Percentiles rank a stretch among this genome's conserved stretches.
Conservation (phyloP, 2,797 vertebrate species). For the Labroides dimidiatus region DNA sequence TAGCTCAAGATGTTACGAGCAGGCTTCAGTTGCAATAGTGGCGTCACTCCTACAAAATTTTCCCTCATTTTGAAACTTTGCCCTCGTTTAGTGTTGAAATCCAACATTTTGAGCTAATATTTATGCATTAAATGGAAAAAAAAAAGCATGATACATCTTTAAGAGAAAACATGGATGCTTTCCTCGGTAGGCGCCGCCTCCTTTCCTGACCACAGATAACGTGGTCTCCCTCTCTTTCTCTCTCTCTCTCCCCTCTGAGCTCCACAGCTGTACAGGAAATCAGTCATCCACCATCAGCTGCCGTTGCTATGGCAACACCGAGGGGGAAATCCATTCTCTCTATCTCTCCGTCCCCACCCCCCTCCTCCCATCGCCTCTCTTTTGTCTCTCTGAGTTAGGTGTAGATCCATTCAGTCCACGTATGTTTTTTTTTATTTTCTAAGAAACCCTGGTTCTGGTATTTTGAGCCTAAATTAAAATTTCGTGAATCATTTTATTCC, state of each 20-base stretch:
- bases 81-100: no score
- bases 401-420: conserved; percentile 20
- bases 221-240: background rate
- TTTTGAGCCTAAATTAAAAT: no score
- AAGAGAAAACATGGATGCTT: conserved; percentile 55
- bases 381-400: conserved; percentile 60
- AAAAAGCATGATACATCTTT: background rate
- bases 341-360: conserved; percentile 26
- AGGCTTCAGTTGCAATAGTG: no score
- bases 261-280: conserved; percentile 85
- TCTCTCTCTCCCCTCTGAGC: conserved; percentile 45
- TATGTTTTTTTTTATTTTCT: background rate
- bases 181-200: conserved; percentile 53
- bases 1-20: no score
- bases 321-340: conserved; percentile 78
- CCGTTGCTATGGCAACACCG: conserved; percentile 84
- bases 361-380: conserved; percentile 24
- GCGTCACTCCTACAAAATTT: no score
- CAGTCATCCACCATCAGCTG: conserved; percentile 80
- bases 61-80: no score
- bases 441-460: no score
- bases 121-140: no score
- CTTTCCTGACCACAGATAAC: conserved; percentile 51
- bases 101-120: no score
- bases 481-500: background rate